Conservation (phyloP, 1,140 invertebrate genomes). For the Oppia nitens region DNA sequence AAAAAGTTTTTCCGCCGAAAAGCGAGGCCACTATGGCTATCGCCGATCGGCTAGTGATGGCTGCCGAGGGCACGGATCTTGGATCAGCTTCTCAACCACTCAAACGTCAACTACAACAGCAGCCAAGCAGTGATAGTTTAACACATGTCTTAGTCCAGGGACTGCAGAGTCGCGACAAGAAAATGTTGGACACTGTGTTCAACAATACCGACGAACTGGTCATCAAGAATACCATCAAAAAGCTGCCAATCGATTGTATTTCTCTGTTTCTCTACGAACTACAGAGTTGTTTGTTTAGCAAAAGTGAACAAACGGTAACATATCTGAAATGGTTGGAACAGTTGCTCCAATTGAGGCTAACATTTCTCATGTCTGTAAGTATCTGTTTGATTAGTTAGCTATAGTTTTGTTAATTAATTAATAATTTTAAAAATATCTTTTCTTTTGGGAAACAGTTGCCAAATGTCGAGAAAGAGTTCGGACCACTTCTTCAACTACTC, state of each 20-base stretch:
- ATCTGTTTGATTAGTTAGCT: background rate
- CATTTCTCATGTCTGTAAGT: conserved; percentile 6
- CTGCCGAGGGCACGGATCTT: background rate
- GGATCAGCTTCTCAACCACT: too few relatives aligned
- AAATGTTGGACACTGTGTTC: conserved; percentile 15
- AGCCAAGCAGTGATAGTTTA: conserved; percentile 15
- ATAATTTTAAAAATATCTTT: background rate
- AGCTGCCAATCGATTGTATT: conserved; percentile 5
- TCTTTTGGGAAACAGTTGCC: background rate
- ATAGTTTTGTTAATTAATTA: background rate
- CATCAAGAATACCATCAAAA: conserved; percentile 9
- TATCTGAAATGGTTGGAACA: conserved; percentile 9
- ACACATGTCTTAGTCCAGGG: conserved; percentile 16
- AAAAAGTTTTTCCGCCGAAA: background rate
- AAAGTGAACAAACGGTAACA: background rate
- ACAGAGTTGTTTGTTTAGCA: background rate
- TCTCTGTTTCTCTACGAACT: conserved; percentile 2
- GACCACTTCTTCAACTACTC: background rate
- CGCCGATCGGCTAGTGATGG: background rate
- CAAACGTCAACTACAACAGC: background rate
- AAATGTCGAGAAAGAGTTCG: background rate
- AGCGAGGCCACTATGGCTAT: background rate
- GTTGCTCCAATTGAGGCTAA: conserved; percentile 1
- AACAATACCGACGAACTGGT: conserved; percentile 6
- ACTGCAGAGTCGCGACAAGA: conserved; percentile 9